These are phyloP conservation scores for Papilio gigon DNA, from an alignment of 2,888 invertebrate species.

Conservation along the genomic window DNA sequence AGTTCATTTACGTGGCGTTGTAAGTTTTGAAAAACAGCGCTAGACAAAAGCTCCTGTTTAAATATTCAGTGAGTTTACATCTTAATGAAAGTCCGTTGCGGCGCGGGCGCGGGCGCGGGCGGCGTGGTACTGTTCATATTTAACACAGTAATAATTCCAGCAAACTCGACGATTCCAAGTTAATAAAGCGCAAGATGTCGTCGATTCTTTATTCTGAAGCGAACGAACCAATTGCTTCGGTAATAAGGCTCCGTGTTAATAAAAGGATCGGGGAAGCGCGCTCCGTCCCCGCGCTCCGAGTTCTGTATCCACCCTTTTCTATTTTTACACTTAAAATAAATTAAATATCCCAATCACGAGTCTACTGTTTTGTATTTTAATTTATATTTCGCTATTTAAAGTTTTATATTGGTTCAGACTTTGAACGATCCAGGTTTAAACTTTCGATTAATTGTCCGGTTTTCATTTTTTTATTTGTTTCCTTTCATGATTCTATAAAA, in stretches of 20 bases:
- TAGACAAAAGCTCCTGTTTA: slow-evolving; percentile 34
- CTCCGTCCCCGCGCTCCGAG: slow-evolving; percentile 29
- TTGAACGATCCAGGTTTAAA: no score
- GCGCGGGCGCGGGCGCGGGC: not conserved
- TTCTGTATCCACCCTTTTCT: slow-evolving; percentile 30
- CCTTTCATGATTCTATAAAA: no score
- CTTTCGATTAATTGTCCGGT: not conserved
- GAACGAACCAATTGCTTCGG: slow-evolving; percentile 70
- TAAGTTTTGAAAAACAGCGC: slow-evolving; percentile 41
- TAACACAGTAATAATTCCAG: slow-evolving; percentile 51
- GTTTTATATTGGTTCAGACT: not conserved
- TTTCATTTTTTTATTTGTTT: not conserved
- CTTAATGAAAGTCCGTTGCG: slow-evolving; percentile 37
- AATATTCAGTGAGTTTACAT: slow-evolving; percentile 40
- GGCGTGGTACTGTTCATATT: slow-evolving; percentile 40
- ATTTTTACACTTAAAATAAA: slow-evolving; percentile 16
- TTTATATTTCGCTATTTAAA: not conserved
- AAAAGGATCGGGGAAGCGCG: slow-evolving; percentile 53
- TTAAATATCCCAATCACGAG: not conserved
- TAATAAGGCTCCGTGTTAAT: slow-evolving; percentile 69
- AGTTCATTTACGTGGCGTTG: slow-evolving; percentile 39
- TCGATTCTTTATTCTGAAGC: slow-evolving; percentile 67
- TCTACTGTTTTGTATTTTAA: not conserved
- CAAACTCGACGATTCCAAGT: slow-evolving; percentile 53
- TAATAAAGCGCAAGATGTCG: slow-evolving; percentile 72